phyloP scores from a whole-genome alignment of 35 echinoderm and acorn worm species.

The Ophioderma brevispina region DNA sequence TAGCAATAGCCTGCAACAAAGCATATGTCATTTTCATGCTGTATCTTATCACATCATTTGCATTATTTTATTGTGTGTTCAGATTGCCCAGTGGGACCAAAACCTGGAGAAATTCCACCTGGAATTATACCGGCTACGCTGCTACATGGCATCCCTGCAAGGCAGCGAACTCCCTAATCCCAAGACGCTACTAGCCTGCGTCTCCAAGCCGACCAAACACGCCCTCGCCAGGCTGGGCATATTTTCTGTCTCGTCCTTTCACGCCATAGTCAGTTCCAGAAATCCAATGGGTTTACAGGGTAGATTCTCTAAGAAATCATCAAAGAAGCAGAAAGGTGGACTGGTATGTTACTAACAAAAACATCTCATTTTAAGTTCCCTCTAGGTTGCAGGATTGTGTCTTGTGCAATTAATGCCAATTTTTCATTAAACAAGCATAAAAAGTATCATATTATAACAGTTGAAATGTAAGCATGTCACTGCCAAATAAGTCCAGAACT shows the following conservation, averaged over 20 bases:
- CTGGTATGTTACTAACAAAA: conserved; percentile 80
- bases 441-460: no score
- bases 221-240: conserved; percentile 80
- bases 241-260: conserved; percentile 97
- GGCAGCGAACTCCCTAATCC: conserved; percentile 97
- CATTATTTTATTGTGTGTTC: no score
- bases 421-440: no score
- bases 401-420: no score
- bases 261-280: conserved; percentile 89
- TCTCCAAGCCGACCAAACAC: conserved; percentile 86
- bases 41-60: no score
- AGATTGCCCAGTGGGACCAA: conserved; percentile 95
- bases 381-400: no score
- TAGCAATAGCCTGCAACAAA: no score
- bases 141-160: conserved; percentile 94
- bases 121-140: conserved; percentile 89
- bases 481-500: no score
- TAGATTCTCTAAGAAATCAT: conserved; percentile 86
- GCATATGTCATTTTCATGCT: no score
- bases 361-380: no score
- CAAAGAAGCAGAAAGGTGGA: conserved; percentile 73
- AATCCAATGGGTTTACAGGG: conserved; percentile 84
- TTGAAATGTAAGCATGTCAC: no score
- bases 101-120: conserved; percentile 94
- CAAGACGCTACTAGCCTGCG: conserved; percentile 86